Conservation (phyloP, 2,797 vertebrate genomes). For the Morus bassanus region DNA sequence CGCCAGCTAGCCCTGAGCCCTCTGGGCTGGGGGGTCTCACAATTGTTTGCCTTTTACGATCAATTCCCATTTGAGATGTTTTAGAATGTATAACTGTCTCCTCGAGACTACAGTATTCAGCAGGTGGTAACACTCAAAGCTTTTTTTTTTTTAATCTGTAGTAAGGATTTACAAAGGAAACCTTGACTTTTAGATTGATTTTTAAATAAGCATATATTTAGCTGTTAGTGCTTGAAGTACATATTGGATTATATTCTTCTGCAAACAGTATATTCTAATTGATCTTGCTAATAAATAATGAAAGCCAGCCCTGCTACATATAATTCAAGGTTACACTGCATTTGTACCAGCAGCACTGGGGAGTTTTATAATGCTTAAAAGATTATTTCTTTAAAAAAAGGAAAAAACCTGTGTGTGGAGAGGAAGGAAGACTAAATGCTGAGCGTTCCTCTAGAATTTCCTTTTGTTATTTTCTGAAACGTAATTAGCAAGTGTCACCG, state of each 20-base stretch:
- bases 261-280: conserved; percentile 78
- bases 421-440: not conserved
- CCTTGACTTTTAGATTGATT: conserved; percentile 72
- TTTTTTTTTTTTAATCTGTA: not conserved
- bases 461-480: conserved; percentile 9
- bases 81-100: not conserved
- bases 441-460: conserved; percentile 5
- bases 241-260: conserved; percentile 62
- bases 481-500: not conserved
- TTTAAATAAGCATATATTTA: conserved; percentile 83
- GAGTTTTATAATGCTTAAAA: not conserved
- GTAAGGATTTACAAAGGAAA: conserved; percentile 67
- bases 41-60: not conserved
- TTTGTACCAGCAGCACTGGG: conserved; percentile 6
- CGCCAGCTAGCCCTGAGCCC: not conserved
- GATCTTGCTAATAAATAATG: conserved; percentile 76
- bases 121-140: conserved; percentile 29
- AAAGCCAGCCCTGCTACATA: conserved; percentile 56
- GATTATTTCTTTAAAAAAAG: conserved; percentile 23
- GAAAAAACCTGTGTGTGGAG: not conserved
- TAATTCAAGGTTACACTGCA: conserved; percentile 75
- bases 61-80: not conserved
- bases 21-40: accelerated
- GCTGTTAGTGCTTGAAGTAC: conserved; percentile 73
- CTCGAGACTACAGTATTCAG: not conserved